A percentile compares a stretch with the other conserved stretches of the same genome.
Conservation (phyloP, 2,888 invertebrate species). For the Oscheius onirici region DNA sequence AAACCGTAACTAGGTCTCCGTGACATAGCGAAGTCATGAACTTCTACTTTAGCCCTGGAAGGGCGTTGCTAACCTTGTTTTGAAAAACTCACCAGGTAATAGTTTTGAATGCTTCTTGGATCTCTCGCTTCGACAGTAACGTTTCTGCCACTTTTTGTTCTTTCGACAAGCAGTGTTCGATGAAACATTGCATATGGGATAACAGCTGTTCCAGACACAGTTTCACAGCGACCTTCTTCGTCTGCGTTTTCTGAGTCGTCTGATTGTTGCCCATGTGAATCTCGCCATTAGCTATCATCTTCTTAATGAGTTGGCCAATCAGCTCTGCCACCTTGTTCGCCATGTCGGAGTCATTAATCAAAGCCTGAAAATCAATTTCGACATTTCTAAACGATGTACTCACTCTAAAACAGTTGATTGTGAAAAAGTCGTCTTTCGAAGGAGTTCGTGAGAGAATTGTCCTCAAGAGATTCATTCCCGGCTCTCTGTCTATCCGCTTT, state of each 20-base stretch:
- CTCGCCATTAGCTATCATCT: constrained; percentile 15
- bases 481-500: constrained; percentile 78
- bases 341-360: constrained; percentile 93
- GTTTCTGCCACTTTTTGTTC: constrained; percentile 66
- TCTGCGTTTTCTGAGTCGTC: constrained; percentile 80
- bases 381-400: background rate
- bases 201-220: constrained; percentile 72
- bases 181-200: constrained; percentile 89
- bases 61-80: too few relatives aligned
- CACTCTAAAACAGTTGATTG: constrained; percentile 84
- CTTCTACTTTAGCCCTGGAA: too few relatives aligned
- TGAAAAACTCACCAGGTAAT: constrained; percentile 30
- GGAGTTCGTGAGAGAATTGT: constrained; percentile 80
- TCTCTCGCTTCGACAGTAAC: constrained; percentile 39
- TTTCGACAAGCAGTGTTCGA: constrained; percentile 74
- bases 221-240: constrained; percentile 77
- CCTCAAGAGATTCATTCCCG: constrained; percentile 85
- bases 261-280: constrained; percentile 12
- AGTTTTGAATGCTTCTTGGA: constrained; percentile 50
- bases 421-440: constrained; percentile 81
- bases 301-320: constrained; percentile 73
- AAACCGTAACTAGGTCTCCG: too few relatives aligned
- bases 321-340: constrained; percentile 76
- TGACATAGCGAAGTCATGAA: too few relatives aligned
- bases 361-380: constrained; percentile 73